These are phyloP conservation scores for Tenthredo amoena DNA, from an alignment of 2,888 invertebrate genomes.

Conservation along the genomic window DNA sequence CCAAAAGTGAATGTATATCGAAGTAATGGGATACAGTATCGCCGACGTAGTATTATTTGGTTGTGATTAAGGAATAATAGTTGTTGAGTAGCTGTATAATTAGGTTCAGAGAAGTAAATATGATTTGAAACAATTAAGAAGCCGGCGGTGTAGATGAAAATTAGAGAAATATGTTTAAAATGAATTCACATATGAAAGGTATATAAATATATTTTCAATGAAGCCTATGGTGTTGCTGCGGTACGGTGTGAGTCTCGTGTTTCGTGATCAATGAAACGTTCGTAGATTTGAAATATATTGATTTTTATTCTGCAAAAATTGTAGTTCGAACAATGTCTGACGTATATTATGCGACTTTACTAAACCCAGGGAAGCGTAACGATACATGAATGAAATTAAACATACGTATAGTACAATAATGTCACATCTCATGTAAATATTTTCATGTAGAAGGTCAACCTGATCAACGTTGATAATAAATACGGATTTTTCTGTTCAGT, in stretches of 20 bases:
- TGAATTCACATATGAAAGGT: not conserved
- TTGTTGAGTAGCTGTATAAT: not conserved
- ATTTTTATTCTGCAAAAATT: not conserved
- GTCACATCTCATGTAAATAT: conserved; percentile 17
- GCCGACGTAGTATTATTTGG: conserved; percentile 38
- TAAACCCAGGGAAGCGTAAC: not conserved
- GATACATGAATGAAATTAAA: not conserved
- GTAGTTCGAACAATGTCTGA: not conserved
- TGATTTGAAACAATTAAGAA: not conserved
- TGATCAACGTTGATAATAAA: conserved; percentile 7
- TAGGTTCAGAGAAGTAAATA: not conserved
- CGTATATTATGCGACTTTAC: not conserved
- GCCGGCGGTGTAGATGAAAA: not conserved
- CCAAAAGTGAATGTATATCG: not conserved
- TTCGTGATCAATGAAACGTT: not conserved
- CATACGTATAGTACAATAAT: not conserved
- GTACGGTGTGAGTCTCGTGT: not conserved
- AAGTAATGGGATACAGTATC: conserved; percentile 9
- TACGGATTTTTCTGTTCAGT: not conserved
- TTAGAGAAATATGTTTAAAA: not conserved
- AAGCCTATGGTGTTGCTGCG: not conserved
- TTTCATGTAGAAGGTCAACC: not conserved
- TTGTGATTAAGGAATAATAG: conserved; percentile 20
- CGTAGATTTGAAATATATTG: not conserved
- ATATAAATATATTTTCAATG: conserved; percentile 26